These are phyloP conservation scores for Ceyx cyanopectus DNA, from an alignment of 2,113 vertebrate genomes.

Conservation along the genomic window DNA sequence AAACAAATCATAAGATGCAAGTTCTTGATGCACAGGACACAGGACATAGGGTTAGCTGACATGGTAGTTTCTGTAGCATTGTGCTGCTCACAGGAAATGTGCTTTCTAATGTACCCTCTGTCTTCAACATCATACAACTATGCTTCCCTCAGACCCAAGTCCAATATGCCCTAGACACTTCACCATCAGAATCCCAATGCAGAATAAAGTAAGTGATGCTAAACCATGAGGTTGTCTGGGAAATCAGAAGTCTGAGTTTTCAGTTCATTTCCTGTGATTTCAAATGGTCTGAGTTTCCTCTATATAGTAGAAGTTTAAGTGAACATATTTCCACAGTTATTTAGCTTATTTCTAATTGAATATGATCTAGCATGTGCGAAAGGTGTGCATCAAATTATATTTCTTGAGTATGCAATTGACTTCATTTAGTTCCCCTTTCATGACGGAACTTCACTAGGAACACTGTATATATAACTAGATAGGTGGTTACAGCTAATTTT, in stretches of 20 bases:
- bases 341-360: constrained; percentile 18
- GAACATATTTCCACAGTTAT: constrained; percentile 4
- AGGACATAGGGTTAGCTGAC: not conserved
- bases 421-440: not conserved
- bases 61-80: not conserved
- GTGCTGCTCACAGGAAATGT: accelerated
- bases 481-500: not conserved
- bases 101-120: not conserved
- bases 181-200: not conserved
- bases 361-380: accelerated
- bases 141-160: not conserved
- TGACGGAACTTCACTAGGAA: not conserved
- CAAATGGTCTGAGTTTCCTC: not conserved
- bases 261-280: not conserved
- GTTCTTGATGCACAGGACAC: not conserved
- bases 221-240: not conserved
- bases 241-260: not conserved
- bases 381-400: constrained; percentile 8
- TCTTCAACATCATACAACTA: not conserved
- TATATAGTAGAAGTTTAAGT: not conserved
- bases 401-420: not conserved
- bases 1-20: accelerated
- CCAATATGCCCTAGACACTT: accelerated
- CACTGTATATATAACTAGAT: not conserved
- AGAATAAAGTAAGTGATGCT: not conserved